Base-by-base conservation (phyloP, 2,797 vertebrate species). In the Hoplostethus mediterraneus region DNA sequence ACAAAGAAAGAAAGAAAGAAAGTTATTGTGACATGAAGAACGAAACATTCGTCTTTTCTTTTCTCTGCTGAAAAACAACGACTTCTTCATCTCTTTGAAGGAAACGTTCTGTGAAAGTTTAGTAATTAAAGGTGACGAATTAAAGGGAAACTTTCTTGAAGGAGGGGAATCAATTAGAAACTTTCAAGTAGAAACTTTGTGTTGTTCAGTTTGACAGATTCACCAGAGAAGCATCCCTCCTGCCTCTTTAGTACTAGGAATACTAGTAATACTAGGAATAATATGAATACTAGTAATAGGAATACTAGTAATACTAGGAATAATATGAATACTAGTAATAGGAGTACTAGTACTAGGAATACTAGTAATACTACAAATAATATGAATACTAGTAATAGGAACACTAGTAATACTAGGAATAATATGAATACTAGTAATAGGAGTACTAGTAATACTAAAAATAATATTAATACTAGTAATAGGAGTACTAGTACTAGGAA, bases 181-280 rank as follows among this genome's bases (percentile, higher is more conserved):
- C 3, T 44, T 36, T 44, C 21, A 68, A 70, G 83, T 70, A 61
- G 56, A 77, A 83, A 79, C 64, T 70, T 72, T 33, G 33, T 33
- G 33, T 64, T 55, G 69, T 67, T 74, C 33, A 83, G 49, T 84
- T 71, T 75, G 86, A 88, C 83, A 71, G 79, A 81, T 81, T 84
- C 80, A 86, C 10, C 68, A 80, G 64, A 88, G 84, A 78, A 71
- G 68, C 76, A 58, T 76, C 63, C 71, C 63, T 64, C 51, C 69
- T 9, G 73, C 83, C 16, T 7, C 68, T 79, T 71, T 81, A 52
- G 49, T 58, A 36, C 56, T 42, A 9, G 61, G 66, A 51, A 58
- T 60, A 72, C 71, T 5, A 21, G 80, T 77, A 83, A 21, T 21
- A 21, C 21, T 21, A 21, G 21, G 21, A 21, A 21, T 21, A 21